Base-by-base conservation (phyloP, 2,888 invertebrate genomes). In the Endomychus coccineus region DNA sequence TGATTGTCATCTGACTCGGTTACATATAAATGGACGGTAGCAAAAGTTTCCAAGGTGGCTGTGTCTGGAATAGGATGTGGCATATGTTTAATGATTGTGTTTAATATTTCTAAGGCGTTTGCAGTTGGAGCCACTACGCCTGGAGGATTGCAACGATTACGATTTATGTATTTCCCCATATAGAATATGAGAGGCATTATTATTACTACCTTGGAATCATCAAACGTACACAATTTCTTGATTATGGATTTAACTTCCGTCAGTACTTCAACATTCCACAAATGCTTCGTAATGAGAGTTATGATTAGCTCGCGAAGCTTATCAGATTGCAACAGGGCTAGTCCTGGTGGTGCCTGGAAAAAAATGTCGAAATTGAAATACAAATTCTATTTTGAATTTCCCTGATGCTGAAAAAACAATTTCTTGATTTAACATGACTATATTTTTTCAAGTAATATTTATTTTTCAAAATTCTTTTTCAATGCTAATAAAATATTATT, bases 91-190 rank as follows among this genome's bases (percentile, higher is more conserved):
- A 45, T 34, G 15, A 46, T 39, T 3, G 45, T 50, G 24, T 48
- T 49, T 21, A 53, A 31, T 9, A 53, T 34, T 34, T 50, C 51
- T 14, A 53, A 39, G 4, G 46, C 48, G 15, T 42, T 42, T 34
- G 42, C 46, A 12, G 34, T 34, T 12, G 37, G 24, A 17, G 50
- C 51, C 5, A 37, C 34, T 19, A 43, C 36, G 7, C 36, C 11
- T 17, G 35, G 34, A 2, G 49, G 44, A 25, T 39, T 35, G n/a
- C n/a, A n/a, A n/a, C n/a, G n/a, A 25, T 40, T 41, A 11, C 41
- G 41, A 21, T 47, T 36, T 6, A 53, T 36, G 13, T 48, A 28
- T 28, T 50, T 44, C 4, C 40, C 25, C 9, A 48, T 34, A 32
- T 49, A 47, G n/a, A 43, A 40, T 13, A 50, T 31, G 15, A 51